Conservation (phyloP, 2,888 invertebrate species). For the Nomada ferruginata region DNA sequence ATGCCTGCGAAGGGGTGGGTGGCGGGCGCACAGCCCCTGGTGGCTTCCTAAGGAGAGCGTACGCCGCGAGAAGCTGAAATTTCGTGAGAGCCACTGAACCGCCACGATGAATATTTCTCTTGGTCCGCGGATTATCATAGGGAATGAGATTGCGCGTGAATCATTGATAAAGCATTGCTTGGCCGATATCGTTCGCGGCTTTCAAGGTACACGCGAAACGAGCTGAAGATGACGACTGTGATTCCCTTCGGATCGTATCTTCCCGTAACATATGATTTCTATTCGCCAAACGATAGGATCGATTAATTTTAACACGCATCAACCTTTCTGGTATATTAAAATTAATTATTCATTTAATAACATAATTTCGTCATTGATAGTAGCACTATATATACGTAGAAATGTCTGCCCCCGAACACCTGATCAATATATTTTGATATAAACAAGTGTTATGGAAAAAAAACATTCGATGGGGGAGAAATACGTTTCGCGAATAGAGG, state of each 20-base stretch:
- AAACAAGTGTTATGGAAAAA: too few species aligned
- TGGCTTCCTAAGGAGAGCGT: constrained; percentile 61
- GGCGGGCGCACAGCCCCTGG: constrained; percentile 35
- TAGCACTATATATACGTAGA: too few species aligned
- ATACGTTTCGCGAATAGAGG: not conserved
- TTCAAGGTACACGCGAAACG: constrained; percentile 51
- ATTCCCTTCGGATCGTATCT: constrained; percentile 69
- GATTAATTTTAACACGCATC: too few species aligned
- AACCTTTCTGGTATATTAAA: too few species aligned
- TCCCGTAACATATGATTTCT: not conserved
- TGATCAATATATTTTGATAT: too few species aligned
- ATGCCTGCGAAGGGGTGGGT: constrained; percentile 24
- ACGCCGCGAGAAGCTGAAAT: constrained; percentile 64
- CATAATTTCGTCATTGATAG: too few species aligned
- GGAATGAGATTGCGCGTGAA: constrained; percentile 81
- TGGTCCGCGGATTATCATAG: constrained; percentile 80
- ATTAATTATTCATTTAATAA: too few species aligned
- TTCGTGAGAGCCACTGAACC: constrained; percentile 62
- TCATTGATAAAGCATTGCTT: constrained; percentile 76
- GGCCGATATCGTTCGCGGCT: constrained; percentile 65
- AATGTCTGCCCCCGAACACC: too few species aligned
- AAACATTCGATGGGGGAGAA: too few species aligned
- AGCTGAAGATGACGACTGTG: constrained; percentile 67
- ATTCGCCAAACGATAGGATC: not conserved
- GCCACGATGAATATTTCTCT: constrained; percentile 81